Evolutionary conservation across 1,140 invertebrate genomes (phyloP).

Genomic region (fruit fly (Drosophila melanogaster)): DNA sequence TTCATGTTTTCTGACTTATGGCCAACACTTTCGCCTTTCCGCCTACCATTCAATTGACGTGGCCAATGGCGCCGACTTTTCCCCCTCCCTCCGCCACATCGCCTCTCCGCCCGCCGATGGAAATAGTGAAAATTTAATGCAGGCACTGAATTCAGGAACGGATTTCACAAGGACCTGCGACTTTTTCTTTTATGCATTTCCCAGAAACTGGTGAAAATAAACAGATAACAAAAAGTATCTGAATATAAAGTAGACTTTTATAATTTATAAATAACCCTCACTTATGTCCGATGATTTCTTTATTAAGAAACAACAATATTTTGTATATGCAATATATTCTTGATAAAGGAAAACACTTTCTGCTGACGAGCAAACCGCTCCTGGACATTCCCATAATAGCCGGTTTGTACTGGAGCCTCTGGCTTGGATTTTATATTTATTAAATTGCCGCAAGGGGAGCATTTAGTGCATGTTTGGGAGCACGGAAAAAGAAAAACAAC

Average conservation of each 20-base stretch:
- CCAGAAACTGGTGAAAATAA: background rate
- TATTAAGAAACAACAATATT: background rate
- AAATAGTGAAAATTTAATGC: conserved; percentile 79
- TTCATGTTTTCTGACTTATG: conserved; percentile 82
- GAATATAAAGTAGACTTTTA: too few species aligned
- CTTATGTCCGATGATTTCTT: background rate
- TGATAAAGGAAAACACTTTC: background rate
- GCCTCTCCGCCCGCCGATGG: background rate
- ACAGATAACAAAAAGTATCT: background rate
- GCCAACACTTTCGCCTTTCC: conserved; percentile 75
- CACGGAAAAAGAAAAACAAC: conserved; percentile 26
- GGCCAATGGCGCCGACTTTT: conserved; percentile 63
- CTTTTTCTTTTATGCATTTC: background rate
- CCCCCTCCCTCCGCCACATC: background rate
- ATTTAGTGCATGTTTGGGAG: conserved; percentile 78
- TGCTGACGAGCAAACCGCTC: conserved; percentile 7
- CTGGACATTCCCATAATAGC: conserved; percentile 44
- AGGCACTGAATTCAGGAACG: conserved; percentile 37
- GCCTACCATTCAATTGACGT: conserved; percentile 76
- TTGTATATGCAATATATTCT: background rate
- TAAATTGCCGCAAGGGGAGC: conserved; percentile 77
- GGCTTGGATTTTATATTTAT: conserved; percentile 74
- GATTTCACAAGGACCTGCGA: conserved; percentile 1
- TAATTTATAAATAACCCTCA: too few species aligned
- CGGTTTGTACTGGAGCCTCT: conserved; percentile 41